Evolutionary conservation across 2,113 vertebrate species (phyloP), one percentile per base, ranked within the genome.

Genomic region (Xiphorhynchus elegans): DNA sequence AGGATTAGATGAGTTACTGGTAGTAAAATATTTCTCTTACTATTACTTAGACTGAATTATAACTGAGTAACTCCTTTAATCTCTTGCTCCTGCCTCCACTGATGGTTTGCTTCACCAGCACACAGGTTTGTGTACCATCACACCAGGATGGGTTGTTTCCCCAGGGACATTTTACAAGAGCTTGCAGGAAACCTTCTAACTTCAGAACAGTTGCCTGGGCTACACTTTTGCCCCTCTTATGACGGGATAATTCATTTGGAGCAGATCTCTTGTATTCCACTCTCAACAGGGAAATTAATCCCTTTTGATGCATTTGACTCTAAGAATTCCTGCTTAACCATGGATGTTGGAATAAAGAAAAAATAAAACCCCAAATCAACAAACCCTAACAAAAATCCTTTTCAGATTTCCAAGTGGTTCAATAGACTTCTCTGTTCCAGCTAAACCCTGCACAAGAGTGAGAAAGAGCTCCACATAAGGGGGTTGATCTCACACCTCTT

Each of bases 341-440:
- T 10, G 4, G 5, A 37, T 74, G 4, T 7, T 84, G 33, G 12
- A 56, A 49, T 7, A 19, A 29, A 53, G 47, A 13, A 13, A n/a
- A 17, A 16, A 64, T 17, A 33, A 7, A 40, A 37, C 16, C 28
- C 28, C 12, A 9, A 37, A 59, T 6, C 21, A 59, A 47, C 6
- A 50, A 56, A 17, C 2, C 6, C 18, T 6, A 47, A n/a, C 2
- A 44, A 64, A 68, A 69, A 16, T 0, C 4, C 3, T 59, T 66
- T 13, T 64, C 29, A 66, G 14, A 7, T 9, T 42, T 75, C 17
- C 21, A 31, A 46, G 70, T 42, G 29, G 4, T 23, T 81, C 1
- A 1, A 40, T 53, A 37, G 4, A 42, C 3, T 31, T 29, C 24
- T 11, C 13, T 33, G 4, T 16, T 44, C 26, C 40, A 50, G 26